Evolutionary conservation across 2,113 vertebrate species (phyloP).

Genomic region (Poecile atricapillus): DNA sequence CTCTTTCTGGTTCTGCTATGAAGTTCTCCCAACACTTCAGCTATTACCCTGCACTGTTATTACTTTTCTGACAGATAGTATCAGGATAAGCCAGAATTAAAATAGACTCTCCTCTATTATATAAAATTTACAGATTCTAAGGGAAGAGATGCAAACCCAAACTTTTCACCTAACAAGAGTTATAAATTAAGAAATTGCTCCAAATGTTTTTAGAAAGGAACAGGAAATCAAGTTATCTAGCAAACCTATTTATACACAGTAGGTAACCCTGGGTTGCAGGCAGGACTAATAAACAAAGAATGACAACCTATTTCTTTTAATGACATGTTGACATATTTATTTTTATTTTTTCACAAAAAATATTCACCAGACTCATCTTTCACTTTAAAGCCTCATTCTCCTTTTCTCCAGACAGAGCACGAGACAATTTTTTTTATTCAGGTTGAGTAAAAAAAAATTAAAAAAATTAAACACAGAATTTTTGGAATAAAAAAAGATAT

Average conservation of each 20-base stretch:
- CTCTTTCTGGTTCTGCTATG: neutral
- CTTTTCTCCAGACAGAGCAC: neutral
- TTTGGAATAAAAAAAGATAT: neutral
- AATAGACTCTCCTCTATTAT: neutral
- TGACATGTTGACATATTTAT: slow-evolving; percentile 69
- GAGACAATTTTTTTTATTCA: neutral
- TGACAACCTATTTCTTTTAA: slow-evolving; percentile 71
- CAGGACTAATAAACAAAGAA: slow-evolving; percentile 57
- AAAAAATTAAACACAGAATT: neutral
- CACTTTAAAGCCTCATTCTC: slow-evolving; percentile 20
- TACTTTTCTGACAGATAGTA: neutral
- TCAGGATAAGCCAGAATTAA: neutral
- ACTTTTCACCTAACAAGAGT: neutral
- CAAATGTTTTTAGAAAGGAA: neutral
- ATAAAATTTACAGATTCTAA: neutral
- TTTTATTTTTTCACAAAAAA: slow-evolving; percentile 63
- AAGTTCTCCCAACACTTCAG: neutral
- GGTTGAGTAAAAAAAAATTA: neutral
- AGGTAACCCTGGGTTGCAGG: slow-evolving; percentile 55
- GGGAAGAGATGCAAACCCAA: neutral
- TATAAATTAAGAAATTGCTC: slow-evolving; percentile 42
- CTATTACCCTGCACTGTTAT: neutral
- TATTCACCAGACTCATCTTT: slow-evolving; percentile 51
- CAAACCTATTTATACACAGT: slow-evolving; percentile 66
- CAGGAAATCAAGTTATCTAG: slow-evolving; percentile 46